Conservation (phyloP, 2,888 invertebrate species). For the Protophormia terraenovae region DNA sequence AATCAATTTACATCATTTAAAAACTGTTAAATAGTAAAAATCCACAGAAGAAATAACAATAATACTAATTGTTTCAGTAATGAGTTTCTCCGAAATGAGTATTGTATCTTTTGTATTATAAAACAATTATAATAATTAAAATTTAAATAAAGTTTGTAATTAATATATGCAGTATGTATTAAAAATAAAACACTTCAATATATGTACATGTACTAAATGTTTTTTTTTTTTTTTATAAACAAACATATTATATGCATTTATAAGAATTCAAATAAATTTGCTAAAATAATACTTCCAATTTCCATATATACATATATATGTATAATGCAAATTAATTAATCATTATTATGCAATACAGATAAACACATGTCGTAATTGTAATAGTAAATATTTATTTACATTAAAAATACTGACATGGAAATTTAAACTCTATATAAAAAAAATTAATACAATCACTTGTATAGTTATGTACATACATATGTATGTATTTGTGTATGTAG, state of each 20-base stretch:
- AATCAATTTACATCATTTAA: background rate
- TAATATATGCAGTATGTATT: background rate
- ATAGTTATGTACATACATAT: background rate
- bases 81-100: background rate
- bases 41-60: background rate
- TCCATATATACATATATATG: background rate
- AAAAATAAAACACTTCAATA: no score
- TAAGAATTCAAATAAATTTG: background rate
- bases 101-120: background rate
- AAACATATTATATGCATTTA: background rate
- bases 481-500: background rate
- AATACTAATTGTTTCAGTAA: background rate
- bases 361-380: conserved; percentile 18
- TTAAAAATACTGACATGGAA: background rate
- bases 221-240: no score
- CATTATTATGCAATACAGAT: conserved; percentile 23
- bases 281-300: conserved; percentile 11
- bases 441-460: no score
- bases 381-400: conserved; percentile 43
- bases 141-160: conserved; percentile 3
- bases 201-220: no score
- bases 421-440: no score
- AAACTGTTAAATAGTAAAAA: background rate
- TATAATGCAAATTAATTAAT: conserved; percentile 25
- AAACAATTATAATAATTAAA: conserved; percentile 9